Evolutionary conservation across 2,113 vertebrate species (phyloP).

Genomic region (Athene cunicularia): DNA sequence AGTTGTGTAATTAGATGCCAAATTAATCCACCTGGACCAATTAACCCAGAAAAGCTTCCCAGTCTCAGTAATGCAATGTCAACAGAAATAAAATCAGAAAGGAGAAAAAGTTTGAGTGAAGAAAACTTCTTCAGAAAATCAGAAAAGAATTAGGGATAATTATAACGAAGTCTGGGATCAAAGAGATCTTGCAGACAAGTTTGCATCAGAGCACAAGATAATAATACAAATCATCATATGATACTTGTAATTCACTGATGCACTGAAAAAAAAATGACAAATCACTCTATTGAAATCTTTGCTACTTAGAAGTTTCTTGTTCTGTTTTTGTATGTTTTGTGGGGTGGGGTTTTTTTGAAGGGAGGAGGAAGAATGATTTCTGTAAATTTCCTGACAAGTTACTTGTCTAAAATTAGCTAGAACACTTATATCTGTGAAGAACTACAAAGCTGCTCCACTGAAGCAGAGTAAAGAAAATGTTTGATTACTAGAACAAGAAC

Average conservation of each 20-base stretch:
- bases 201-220: neutral
- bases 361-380: fast-evolving
- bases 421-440: neutral
- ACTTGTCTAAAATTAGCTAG: neutral
- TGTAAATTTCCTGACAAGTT: neutral
- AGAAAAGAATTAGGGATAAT: conserved; percentile 52
- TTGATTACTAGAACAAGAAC: neutral
- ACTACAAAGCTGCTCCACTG: neutral
- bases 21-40: conserved; percentile 86
- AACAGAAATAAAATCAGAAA: conserved; percentile 81
- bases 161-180: conserved; percentile 65
- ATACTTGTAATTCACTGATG: neutral
- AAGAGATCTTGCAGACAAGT: conserved; percentile 31
- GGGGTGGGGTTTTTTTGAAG: fast-evolving
- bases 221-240: neutral
- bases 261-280: neutral
- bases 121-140: conserved; percentile 65
- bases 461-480: neutral
- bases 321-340: neutral
- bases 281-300: neutral
- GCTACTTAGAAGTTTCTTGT: neutral
- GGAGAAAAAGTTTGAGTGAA: conserved; percentile 66
- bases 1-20: conserved; percentile 76
- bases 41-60: conserved; percentile 79
- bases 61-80: conserved; percentile 77